Conservation (phyloP, 2,888 invertebrate species). For the Drosophila testacea region DNA sequence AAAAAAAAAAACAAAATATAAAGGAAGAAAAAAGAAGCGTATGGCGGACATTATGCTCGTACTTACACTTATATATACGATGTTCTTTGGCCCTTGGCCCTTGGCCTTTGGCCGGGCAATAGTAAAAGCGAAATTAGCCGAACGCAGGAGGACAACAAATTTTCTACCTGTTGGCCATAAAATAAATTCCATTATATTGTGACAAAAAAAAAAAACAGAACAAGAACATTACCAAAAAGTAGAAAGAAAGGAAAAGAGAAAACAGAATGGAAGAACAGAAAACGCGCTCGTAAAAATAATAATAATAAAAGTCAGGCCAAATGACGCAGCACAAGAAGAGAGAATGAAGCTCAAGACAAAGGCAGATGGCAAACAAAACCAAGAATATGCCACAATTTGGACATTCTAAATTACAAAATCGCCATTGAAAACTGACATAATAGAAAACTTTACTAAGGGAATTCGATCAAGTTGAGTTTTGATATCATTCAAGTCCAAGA, state of each 20-base stretch:
- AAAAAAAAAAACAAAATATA: constrained; percentile 7
- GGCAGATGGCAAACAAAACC: constrained; percentile 46
- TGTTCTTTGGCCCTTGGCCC: constrained; percentile 53
- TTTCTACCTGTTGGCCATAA: constrained; percentile 83
- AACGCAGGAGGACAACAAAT: constrained; percentile 72
- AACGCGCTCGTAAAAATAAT: constrained; percentile 74
- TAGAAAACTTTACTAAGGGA: too few species aligned
- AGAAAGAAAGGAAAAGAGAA: constrained; percentile 9
- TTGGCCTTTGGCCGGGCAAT: constrained; percentile 57
- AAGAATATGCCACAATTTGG: constrained; percentile 24
- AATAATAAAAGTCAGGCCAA: constrained; percentile 78
- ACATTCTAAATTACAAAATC: constrained; percentile 2
- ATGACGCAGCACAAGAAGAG: constrained; percentile 55
- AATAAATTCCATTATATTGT: constrained; percentile 79
- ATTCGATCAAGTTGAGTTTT: too few species aligned
- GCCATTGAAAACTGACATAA: not conserved
- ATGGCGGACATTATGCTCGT: constrained; percentile 60
- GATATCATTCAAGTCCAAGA: not conserved
- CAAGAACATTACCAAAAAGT: constrained; percentile 5
- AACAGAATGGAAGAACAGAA: constrained; percentile 37
- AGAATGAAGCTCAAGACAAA: constrained; percentile 36
- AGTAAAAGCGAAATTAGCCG: constrained; percentile 78
- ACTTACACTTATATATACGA: constrained; percentile 56
- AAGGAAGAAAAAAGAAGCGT: constrained; percentile 34
- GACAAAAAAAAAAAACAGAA: constrained; percentile 45